Conservation (phyloP, 2,113 vertebrate species). For the Oryzias melastigma region DNA sequence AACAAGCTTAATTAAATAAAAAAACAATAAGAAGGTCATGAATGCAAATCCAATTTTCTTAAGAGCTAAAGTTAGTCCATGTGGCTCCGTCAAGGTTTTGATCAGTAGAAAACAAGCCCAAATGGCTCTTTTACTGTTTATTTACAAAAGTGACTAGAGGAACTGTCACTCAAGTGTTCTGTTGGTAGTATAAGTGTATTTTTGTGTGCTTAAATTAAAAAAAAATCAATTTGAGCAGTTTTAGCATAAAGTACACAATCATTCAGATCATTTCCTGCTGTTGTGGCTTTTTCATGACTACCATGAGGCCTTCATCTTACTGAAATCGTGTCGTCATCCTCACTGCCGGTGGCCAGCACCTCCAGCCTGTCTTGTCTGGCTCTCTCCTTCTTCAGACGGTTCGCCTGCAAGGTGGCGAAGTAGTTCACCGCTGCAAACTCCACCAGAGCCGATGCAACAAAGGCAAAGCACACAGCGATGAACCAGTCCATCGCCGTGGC, state of each 20-base stretch:
- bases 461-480: slow-evolving; percentile 94
- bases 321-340: slow-evolving; percentile 76
- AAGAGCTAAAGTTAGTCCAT: no score
- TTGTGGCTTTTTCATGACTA: background rate
- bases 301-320: slow-evolving; percentile 69
- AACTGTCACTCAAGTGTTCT: no score
- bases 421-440: slow-evolving; percentile 97
- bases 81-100: no score
- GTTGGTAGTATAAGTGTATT: background rate
- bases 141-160: no score
- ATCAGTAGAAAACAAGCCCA: no score
- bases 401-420: slow-evolving; percentile 86
- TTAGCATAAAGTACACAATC: no score
- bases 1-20: no score
- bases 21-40: no score
- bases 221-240: background rate
- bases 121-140: no score
- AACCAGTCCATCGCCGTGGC: slow-evolving; percentile 97
- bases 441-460: slow-evolving; percentile 91
- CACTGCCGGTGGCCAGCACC: slow-evolving; percentile 55
- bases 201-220: background rate
- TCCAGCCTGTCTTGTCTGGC: slow-evolving; percentile 77
- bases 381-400: slow-evolving; percentile 76
- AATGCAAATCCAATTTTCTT: no score
- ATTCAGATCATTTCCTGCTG: background rate